Conservation (phyloP, 2,113 vertebrate genomes). For the Sterna hirundo region DNA sequence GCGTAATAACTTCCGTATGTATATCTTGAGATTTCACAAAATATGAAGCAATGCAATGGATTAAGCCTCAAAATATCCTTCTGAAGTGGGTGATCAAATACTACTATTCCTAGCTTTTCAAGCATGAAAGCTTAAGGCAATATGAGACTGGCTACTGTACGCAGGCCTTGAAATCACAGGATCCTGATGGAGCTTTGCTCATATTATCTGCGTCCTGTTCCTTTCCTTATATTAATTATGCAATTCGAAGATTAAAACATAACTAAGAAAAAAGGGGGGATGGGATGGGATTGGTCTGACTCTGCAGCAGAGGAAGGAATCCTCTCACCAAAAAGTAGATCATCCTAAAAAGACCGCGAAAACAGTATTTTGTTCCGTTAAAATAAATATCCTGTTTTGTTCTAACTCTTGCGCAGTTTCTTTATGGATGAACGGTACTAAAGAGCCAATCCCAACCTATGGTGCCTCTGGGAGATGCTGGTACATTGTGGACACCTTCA, state of each 20-base stretch:
- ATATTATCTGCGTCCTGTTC: neutral
- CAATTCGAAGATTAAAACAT: neutral
- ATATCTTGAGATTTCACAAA: neutral
- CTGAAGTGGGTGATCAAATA: neutral
- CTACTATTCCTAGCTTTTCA: neutral
- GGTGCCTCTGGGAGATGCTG: neutral
- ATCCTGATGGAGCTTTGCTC: neutral
- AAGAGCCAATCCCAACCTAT: neutral
- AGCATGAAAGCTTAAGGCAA: neutral
- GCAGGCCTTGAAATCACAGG: neutral
- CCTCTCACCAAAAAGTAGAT: neutral
- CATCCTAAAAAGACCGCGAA: fast-evolving
- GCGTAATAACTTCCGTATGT: neutral
- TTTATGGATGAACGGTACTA: neutral
- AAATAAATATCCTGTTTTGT: neutral
- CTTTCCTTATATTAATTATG: neutral
- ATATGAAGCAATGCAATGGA: neutral
- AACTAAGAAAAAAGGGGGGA: neutral
- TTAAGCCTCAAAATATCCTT: neutral
- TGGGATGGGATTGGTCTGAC: neutral
- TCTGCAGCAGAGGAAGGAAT: neutral
- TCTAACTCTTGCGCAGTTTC: neutral
- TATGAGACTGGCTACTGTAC: neutral
- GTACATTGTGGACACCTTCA: fast-evolving
- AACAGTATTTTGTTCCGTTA: neutral